Conservation (phyloP, 37 sponge, comb jelly and placozoan genomes). For the Crambe crambe region DNA sequence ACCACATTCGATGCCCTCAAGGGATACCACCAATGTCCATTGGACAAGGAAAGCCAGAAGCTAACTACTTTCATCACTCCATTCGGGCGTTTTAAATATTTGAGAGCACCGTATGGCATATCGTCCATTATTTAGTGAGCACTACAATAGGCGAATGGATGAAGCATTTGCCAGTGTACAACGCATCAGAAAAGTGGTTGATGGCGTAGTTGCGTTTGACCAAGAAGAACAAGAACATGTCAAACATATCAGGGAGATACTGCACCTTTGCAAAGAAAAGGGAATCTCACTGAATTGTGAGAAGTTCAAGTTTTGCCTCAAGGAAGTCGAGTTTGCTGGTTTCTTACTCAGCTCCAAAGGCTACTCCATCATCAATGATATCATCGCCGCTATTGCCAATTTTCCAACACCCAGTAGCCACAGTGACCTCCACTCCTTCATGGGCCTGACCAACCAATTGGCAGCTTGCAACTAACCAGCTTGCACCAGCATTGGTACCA, state of each 20-base stretch:
- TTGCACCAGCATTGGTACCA: too few species aligned
- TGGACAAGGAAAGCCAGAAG: constrained; percentile 45
- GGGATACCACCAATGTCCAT: constrained; percentile 56
- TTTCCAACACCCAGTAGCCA: constrained; percentile 45
- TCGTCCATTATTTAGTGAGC: constrained; percentile 56
- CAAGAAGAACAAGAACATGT: constrained; percentile 19
- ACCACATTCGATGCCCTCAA: constrained; percentile 41
- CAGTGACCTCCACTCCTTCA: constrained; percentile 47
- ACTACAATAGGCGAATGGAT: constrained; percentile 51
- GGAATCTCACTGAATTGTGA: constrained; percentile 43
- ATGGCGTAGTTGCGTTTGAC: constrained; percentile 42
- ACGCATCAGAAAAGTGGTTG: constrained; percentile 14
- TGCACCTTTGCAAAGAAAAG: constrained; percentile 28
- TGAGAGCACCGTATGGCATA: constrained; percentile 45
- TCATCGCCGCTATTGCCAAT: constrained; percentile 34
- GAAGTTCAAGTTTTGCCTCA: constrained; percentile 24
- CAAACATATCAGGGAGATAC: constrained; percentile 15
- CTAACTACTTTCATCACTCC: constrained; percentile 64
- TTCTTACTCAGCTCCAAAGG: constrained; percentile 7
- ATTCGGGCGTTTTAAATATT: constrained; percentile 41
- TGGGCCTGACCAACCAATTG: constrained; percentile 46
- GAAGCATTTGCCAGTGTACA: constrained; percentile 36
- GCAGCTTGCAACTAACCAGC: constrained; percentile 16
- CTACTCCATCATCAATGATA: constrained; percentile 11
- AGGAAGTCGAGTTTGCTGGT: constrained; percentile 27